Evolutionary conservation across 2,113 vertebrate genomes (phyloP), one percentile per base, ranked within the genome.

Genomic region (Macheiramphus alcinus): DNA sequence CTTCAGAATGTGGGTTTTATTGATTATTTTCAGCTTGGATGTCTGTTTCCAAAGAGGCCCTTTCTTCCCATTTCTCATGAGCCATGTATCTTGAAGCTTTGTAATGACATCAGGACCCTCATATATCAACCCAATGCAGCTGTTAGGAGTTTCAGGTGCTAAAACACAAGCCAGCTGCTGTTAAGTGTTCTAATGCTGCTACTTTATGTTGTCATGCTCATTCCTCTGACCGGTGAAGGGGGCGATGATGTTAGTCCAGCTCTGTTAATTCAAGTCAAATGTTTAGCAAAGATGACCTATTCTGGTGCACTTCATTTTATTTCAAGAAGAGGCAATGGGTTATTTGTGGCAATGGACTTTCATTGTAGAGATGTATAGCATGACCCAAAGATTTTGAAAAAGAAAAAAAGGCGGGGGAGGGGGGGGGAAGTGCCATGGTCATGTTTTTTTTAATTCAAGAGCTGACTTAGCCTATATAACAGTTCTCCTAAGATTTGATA

Each of bases 141-240:
- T 95, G 73, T 92, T 68, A 20, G 19, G 65, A 73, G 53, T 56
- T 84, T 50, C 88, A 92, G 89, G 93, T 93, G 87, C 55, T 32
- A 72, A 82, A 84, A 91, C 70, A 43, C 20, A 62, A 73, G 62
- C 89, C 53, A 94, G 88, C 52, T 68, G 86, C 52, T 43, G 12
- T 11, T 70, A 34, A 18, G n/a, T 36, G 21, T 53, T 85, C 42
- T n/a, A 9, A 14, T 43, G 32, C 10, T 16, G 5, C 36, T 52
- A 59, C 17, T 84, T 68, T 9, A 27, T 80, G 12, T 59, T 55
- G 68, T 73, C 67, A 11, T 83, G 27, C 59, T 29, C 23, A 53
- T 91, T 85, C 43, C 34, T 91, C 50, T 25, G 5, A 12, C 43
- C 0, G 7, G 40, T 43, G 52, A 47, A 80, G 61, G 50, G 36